These are phyloP conservation scores for Amyelois transitella DNA, from an alignment of 1,140 invertebrate genomes.

Conservation along the genomic window DNA sequence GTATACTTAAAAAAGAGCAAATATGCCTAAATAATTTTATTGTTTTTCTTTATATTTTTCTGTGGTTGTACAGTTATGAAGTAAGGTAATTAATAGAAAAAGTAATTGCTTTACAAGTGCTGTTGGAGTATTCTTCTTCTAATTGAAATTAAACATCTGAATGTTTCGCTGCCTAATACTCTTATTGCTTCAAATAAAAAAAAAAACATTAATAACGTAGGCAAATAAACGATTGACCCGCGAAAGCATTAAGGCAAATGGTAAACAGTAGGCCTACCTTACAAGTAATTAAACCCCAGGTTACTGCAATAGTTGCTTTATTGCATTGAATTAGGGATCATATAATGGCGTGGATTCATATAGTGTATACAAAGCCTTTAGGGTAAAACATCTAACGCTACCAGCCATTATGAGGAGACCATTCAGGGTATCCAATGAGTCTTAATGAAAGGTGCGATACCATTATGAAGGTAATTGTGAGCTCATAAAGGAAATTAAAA, in stretches of 20 bases:
- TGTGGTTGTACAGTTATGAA: too few relatives aligned
- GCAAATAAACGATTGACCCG: conserved; percentile 52
- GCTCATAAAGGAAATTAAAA: conserved; percentile 66
- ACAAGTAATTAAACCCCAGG: not conserved
- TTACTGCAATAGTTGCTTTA: not conserved
- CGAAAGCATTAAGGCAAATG: conserved; percentile 39
- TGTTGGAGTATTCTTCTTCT: too few relatives aligned
- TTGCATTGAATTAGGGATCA: not conserved
- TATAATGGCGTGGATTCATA: conserved; percentile 13
- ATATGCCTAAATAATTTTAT: too few relatives aligned
- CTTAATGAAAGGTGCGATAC: conserved; percentile 66
- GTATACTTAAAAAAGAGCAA: too few relatives aligned
- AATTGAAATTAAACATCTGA: too few relatives aligned
- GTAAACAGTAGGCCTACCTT: not conserved
- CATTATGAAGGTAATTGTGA: conserved; percentile 64
- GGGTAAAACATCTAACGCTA: conserved; percentile 54
- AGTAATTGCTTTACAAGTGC: too few relatives aligned
- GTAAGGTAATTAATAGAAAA: too few relatives aligned
- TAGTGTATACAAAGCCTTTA: conserved; percentile 57
- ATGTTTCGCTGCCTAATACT: conserved; percentile 34
- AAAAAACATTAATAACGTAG: too few relatives aligned
- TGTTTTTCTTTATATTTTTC: too few relatives aligned
- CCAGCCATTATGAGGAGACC: conserved; percentile 55
- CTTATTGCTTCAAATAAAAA: conserved; percentile 53
- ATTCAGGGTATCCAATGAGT: conserved; percentile 61